Evolutionary conservation across 2,797 vertebrate species (phyloP).

Genomic region (Anguilla obscura): DNA sequence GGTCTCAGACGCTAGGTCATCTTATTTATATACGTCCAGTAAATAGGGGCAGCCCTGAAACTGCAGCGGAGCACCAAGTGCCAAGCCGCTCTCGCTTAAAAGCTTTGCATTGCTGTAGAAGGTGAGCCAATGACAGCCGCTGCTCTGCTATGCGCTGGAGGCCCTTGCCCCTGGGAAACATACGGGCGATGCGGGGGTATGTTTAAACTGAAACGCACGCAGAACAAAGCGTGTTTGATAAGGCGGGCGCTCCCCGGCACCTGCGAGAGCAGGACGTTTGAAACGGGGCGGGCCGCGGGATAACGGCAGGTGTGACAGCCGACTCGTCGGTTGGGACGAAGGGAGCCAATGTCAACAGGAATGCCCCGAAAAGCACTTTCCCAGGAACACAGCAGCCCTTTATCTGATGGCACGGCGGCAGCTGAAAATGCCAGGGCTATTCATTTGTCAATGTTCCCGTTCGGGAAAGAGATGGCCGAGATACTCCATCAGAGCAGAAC

Average conservation of each 20-base stretch:
- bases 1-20: slow-evolving; percentile 18
- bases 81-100: neutral
- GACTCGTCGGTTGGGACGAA: neutral
- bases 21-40: slow-evolving; percentile 20
- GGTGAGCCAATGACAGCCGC: neutral
- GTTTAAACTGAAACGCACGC: neutral
- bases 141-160: neutral
- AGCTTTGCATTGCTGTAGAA: neutral
- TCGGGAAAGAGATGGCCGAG: neutral
- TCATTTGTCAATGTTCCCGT: slow-evolving; percentile 11
- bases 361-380: slow-evolving; percentile 11
- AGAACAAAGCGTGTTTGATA: neutral
- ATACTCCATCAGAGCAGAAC: neutral
- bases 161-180: neutral
- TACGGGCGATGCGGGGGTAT: neutral
- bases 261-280: neutral
- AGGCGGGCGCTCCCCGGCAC: neutral
- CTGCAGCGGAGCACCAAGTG: neutral
- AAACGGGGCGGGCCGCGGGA: neutral
- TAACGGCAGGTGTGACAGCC: slow-evolving; percentile 15
- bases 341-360: slow-evolving; percentile 9
- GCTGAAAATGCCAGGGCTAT: slow-evolving; percentile 7
- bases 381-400: slow-evolving; percentile 23
- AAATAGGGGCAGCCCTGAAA: slow-evolving; percentile 17
- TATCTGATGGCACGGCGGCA: neutral